Evolutionary conservation across 2,888 invertebrate genomes (phyloP).

Genomic region (Parascotia fuliginaria): DNA sequence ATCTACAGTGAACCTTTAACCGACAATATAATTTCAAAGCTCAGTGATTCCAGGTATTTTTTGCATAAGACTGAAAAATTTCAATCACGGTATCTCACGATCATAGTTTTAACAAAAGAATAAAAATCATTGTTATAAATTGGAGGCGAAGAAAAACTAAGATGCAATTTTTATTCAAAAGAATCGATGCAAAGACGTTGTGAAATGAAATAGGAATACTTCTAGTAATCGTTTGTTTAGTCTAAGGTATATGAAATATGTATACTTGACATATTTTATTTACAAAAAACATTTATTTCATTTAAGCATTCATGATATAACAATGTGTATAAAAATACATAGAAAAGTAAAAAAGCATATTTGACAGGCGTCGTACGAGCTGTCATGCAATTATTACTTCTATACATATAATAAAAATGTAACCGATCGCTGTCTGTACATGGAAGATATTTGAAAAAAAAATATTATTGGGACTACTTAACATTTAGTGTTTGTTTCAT

Average conservation of each 20-base stretch:
- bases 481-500: no score
- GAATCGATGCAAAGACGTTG: slow-evolving; percentile 26
- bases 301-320: no score
- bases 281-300: no score
- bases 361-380: no score
- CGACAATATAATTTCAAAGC: slow-evolving; percentile 40
- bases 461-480: no score
- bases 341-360: no score
- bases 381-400: no score
- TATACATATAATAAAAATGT: no score
- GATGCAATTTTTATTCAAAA: slow-evolving; percentile 56
- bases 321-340: no score
- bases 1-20: slow-evolving; percentile 18
- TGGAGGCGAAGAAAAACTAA: slow-evolving; percentile 41
- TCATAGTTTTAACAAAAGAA: slow-evolving; percentile 50
- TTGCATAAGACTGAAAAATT: slow-evolving; percentile 49
- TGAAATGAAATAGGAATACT: slow-evolving; percentile 28
- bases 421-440: no score
- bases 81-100: slow-evolving; percentile 57
- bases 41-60: slow-evolving; percentile 25
- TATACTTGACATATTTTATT: no score
- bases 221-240: slow-evolving; percentile 29
- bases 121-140: slow-evolving; percentile 55
- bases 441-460: no score
- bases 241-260: slow-evolving; percentile 12